These are phyloP conservation scores for Anguilla anguilla DNA, from an alignment of 2,797 vertebrate genomes.

Conservation along the genomic window DNA sequence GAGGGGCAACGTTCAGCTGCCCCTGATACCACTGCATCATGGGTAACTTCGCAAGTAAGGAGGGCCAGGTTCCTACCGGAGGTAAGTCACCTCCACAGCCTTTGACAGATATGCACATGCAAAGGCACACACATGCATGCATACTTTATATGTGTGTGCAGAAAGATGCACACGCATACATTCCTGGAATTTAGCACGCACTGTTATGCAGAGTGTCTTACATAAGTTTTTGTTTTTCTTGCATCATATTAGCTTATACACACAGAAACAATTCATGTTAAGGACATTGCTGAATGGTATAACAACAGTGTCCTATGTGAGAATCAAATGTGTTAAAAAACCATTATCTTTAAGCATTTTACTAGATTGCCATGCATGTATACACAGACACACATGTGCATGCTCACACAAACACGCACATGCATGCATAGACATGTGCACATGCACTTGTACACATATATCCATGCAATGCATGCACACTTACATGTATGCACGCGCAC, in stretches of 20 bases:
- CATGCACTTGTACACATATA: background rate
- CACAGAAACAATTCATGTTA: background rate
- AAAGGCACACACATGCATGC: background rate
- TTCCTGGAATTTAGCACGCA: too few species aligned
- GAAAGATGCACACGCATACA: too few species aligned
- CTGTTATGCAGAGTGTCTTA: too few species aligned
- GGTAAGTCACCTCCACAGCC: slow-evolving; percentile 54
- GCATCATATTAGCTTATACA: background rate
- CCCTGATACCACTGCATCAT: slow-evolving; percentile 59
- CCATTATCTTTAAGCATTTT: too few species aligned
- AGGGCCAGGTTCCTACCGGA: slow-evolving; percentile 68
- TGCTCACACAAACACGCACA: slow-evolving; percentile 14
- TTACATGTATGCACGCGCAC: background rate
- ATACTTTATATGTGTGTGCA: background rate
- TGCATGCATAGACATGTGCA: background rate
- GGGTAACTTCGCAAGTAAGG: slow-evolving; percentile 77
- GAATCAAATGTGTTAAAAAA: background rate
- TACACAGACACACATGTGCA: slow-evolving; percentile 25
- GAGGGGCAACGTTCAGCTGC: background rate
- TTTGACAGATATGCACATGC: background rate
- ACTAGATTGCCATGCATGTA: background rate
- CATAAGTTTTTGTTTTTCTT: background rate
- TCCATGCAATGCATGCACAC: background rate
- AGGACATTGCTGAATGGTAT: background rate
- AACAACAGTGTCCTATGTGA: background rate